phyloP scores from a whole-genome alignment of 2,888 invertebrate genomes.

The Archaeoteleia sp. region DNA sequence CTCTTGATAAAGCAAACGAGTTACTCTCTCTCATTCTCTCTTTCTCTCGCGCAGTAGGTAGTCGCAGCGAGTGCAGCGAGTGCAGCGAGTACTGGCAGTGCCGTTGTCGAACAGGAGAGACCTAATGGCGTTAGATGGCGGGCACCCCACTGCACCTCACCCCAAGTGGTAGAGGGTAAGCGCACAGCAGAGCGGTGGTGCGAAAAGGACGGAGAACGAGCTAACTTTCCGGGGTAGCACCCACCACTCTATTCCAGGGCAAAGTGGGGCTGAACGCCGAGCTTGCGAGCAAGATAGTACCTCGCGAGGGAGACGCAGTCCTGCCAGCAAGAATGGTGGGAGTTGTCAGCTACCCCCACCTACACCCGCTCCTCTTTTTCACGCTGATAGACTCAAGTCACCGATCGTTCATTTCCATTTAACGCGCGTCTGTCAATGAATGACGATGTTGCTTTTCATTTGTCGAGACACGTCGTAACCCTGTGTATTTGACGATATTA shows the following conservation, averaged over 20 bases:
- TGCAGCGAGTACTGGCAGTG: slow-evolving; percentile 36
- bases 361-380: slow-evolving; percentile 24
- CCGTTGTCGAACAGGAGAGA: slow-evolving; percentile 50
- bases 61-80: too few relatives aligned
- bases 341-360: slow-evolving; percentile 32
- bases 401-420: slow-evolving; percentile 39
- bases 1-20: slow-evolving; percentile 51
- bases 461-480: slow-evolving; percentile 7
- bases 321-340: slow-evolving; percentile 16
- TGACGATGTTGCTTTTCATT: slow-evolving; percentile 26
- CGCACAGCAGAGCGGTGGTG: slow-evolving; percentile 3
- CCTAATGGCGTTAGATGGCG: slow-evolving; percentile 49
- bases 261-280: slow-evolving; percentile 4
- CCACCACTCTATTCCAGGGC: slow-evolving; percentile 26
- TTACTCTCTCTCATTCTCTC: slow-evolving; percentile 22
- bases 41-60: too few relatives aligned
- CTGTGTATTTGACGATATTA: not conserved
- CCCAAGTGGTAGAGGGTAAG: not conserved
- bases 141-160: slow-evolving; percentile 28
- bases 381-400: slow-evolving; percentile 32
- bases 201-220: slow-evolving; percentile 30
- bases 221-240: slow-evolving; percentile 54
- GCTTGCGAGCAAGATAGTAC: slow-evolving; percentile 17
- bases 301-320: slow-evolving; percentile 33
- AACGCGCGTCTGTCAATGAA: slow-evolving; percentile 49